Evolutionary conservation across 2,888 invertebrate species (phyloP).

Genomic region (Leptarthrus brevirostris): DNA sequence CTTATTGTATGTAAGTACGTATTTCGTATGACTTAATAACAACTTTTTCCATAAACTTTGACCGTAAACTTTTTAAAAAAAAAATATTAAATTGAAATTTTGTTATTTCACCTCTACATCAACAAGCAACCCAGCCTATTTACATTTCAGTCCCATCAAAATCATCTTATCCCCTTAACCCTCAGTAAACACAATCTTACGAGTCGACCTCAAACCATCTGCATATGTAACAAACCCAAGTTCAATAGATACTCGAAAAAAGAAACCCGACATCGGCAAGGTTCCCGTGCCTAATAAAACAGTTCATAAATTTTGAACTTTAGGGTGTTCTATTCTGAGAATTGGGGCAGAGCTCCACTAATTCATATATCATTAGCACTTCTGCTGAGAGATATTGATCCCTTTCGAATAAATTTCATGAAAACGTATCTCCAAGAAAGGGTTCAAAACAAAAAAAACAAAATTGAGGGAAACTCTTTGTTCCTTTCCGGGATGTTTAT

Average conservation of each 20-base stretch:
- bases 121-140: slow-evolving; percentile 6
- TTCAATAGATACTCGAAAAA: neutral
- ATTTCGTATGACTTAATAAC: no score
- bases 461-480: neutral
- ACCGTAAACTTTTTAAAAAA: no score
- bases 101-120: no score
- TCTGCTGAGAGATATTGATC: neutral
- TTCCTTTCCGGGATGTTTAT: neutral
- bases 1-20: no score
- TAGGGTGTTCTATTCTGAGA: neutral
- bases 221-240: neutral
- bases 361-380: slow-evolving; percentile 27
- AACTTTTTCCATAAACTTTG: no score
- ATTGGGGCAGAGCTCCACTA: slow-evolving; percentile 4
- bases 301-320: slow-evolving; percentile 30
- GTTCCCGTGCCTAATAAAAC: slow-evolving; percentile 29
- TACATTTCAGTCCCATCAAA: slow-evolving; percentile 27
- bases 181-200: slow-evolving; percentile 15
- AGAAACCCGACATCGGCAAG: neutral
- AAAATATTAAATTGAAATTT: no score
- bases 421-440: neutral
- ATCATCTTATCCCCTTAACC: slow-evolving; percentile 9
- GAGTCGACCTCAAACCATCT: neutral
- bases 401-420: neutral
- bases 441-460: neutral